phyloP scores from a whole-genome alignment of 2,797 vertebrate genomes.

The Myiotriccus ornatus region DNA sequence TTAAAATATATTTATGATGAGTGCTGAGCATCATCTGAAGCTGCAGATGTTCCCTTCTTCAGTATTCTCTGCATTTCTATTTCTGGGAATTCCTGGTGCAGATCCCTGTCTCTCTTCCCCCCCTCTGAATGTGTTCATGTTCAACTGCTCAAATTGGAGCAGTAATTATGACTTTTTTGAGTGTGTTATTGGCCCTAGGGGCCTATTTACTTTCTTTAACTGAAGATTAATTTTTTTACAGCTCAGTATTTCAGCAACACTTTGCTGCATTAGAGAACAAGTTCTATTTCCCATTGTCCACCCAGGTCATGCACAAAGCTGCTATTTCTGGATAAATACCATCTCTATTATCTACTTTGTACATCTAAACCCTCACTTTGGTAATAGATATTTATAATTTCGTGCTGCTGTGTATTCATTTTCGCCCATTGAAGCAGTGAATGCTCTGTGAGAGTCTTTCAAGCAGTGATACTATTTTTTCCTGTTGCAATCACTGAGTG shows the following conservation, averaged over 20 bases:
- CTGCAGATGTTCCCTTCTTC: neutral
- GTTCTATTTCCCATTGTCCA: neutral
- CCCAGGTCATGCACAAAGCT: neutral
- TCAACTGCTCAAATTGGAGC: neutral
- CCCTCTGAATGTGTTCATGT: neutral
- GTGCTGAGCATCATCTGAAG: neutral
- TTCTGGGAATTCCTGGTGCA: neutral
- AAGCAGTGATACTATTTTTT: neutral
- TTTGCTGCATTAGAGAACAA: neutral
- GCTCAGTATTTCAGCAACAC: neutral
- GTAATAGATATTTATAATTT: neutral
- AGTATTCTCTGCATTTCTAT: neutral
- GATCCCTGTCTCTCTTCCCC: neutral
- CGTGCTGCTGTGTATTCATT: neutral
- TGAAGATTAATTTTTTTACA: constrained; percentile 22
- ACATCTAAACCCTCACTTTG: neutral
- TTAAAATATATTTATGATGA: accelerated
- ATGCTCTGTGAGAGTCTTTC: neutral
- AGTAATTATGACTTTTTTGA: neutral
- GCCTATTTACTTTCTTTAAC: constrained; percentile 9
- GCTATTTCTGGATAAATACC: constrained; percentile 13
- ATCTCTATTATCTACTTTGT: neutral
- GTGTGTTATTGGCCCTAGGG: neutral
- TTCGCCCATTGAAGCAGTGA: neutral
- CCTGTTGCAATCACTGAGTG: neutral